These are phyloP conservation scores for Albula glossodonta DNA, from an alignment of 2,113 vertebrate species.

Conservation along the genomic window DNA sequence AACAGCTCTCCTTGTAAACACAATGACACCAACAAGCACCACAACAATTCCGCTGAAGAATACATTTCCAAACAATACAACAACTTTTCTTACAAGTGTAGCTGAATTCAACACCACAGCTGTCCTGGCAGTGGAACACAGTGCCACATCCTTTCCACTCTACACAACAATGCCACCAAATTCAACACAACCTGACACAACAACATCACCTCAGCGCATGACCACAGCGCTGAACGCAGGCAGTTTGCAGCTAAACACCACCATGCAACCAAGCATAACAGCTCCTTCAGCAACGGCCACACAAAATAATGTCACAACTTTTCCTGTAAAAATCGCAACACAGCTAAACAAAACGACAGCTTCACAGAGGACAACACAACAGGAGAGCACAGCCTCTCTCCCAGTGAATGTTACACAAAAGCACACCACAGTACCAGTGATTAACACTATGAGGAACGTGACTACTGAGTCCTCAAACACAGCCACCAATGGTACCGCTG, in stretches of 20 bases:
- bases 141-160: not conserved
- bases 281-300: not conserved
- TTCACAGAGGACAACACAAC: not conserved
- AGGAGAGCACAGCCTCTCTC: not conserved
- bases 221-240: not conserved
- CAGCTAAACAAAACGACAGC: not conserved
- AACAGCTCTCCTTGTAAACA: not conserved
- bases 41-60: not conserved
- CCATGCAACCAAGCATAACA: not conserved
- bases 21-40: not conserved
- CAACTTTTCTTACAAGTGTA: not conserved
- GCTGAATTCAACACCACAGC: not conserved
- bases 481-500: not conserved
- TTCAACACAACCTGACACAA: not conserved
- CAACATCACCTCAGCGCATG: not conserved
- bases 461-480: not conserved
- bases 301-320: not conserved
- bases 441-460: not conserved
- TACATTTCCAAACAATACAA: not conserved
- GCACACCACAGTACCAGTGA: not conserved
- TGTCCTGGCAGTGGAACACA: not conserved
- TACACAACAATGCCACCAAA: not conserved
- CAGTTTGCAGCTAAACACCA: not conserved
- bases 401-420: not conserved
- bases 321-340: not conserved